phyloP scores from a whole-genome alignment of 2,113 vertebrate species.

The Tupaia chinensis region DNA sequence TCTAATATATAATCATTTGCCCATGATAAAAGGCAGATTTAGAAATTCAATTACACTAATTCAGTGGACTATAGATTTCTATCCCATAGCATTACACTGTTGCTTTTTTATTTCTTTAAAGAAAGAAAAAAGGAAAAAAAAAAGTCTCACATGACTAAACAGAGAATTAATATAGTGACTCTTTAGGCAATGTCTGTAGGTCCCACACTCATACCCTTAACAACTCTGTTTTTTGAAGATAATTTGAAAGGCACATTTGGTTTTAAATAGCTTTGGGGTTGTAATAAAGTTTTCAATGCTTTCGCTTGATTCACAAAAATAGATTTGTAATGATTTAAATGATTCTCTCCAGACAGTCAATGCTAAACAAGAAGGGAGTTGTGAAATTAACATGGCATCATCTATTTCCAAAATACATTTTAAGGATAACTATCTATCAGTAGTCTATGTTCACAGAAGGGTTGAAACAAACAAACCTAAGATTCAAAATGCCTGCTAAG shows the following conservation, averaged over 20 bases:
- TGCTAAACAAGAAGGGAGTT: background rate
- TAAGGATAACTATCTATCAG: background rate
- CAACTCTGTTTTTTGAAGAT: constrained; percentile 50
- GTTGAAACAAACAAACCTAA: constrained; percentile 30
- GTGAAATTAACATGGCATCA: constrained; percentile 25
- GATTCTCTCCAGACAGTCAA: constrained; percentile 30
- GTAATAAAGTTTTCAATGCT: constrained; percentile 67
- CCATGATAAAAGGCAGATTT: constrained; percentile 55
- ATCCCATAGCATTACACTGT: constrained; percentile 62
- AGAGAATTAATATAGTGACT: constrained; percentile 56
- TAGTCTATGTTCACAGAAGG: background rate
- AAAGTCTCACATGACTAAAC: constrained; percentile 47
- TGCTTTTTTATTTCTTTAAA: constrained; percentile 54
- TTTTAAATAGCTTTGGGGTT: constrained; percentile 70
- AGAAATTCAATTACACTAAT: constrained; percentile 71
- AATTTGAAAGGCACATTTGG: constrained; percentile 76
- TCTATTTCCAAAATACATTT: constrained; percentile 34
- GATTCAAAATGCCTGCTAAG: constrained; percentile 1
- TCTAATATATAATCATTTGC: constrained; percentile 61
- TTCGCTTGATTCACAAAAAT: constrained; percentile 65
- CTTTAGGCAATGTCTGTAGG: constrained; percentile 23
- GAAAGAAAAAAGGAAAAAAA: constrained; percentile 25
- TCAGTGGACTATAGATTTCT: constrained; percentile 73
- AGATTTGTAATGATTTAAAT: constrained; percentile 69
- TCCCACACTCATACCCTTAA: background rate